Evolutionary conservation across 2,888 invertebrate genomes (phyloP), one percentile per base, ranked within the genome.

Genomic region (Prenolepis imparis): DNA sequence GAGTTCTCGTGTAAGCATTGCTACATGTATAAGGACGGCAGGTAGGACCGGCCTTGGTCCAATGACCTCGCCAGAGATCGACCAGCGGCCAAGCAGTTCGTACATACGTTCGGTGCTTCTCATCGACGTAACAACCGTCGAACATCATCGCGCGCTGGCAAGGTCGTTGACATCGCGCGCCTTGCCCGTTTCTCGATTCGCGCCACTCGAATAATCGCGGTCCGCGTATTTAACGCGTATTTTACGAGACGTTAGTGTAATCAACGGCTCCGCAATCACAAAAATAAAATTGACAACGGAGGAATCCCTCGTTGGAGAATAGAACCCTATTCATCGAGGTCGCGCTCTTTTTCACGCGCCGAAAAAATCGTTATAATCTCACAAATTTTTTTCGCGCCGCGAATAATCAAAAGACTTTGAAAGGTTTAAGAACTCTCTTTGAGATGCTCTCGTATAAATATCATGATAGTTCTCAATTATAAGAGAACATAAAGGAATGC

Each of bases 41-140:
- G 90, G 92, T 92, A 91, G 91, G 91, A 90, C 90, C 90, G 91
- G 89, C 93, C 93, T 93, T 93, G 93, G 91, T 92, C 92, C 93
- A 92, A 92, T 92, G 91, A 93, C 92, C 92, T 92, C 91, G 88
- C 86, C 84, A 90, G n/a, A 77, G 77, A 77, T 83, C 85, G 84
- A 59, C 68, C 85, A 85, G 82, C 80, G 85, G 61, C 73, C 85
- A 84, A 83, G 72, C 72, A 24, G 67, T 77, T 77, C 39, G 55
- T 74, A 57, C 36, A 28, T 57, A 36, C 70, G 75, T 63, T 83
- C 78, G 66, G 64, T 63, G 75, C 67, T 81, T 75, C 72, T 80
- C 77, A 48, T 74, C 67, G 77, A 84, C 41, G 77, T 82, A 81
- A 52, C 52, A 52, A 73, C 48, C 84, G 80, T 82, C 72, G 72